phyloP scores from a whole-genome alignment of 2,888 invertebrate species.

The Philereme vetulata region DNA sequence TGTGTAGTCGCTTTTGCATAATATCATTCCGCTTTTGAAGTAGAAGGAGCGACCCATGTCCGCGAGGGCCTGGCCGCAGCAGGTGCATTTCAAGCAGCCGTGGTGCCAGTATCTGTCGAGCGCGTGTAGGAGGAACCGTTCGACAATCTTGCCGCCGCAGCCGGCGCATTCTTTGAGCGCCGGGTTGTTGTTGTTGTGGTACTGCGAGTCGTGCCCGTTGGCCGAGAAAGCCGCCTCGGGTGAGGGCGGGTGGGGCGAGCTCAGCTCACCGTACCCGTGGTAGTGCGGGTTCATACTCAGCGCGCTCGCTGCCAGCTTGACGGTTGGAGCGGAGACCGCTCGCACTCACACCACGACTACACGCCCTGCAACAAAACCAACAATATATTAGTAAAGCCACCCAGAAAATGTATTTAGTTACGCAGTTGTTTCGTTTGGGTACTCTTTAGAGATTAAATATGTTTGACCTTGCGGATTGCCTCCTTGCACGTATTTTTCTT shows the following conservation, averaged over 20 bases:
- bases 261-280: constrained; percentile 92
- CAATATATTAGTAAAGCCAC: constrained; percentile 11
- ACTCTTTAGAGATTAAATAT: constrained; percentile 16
- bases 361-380: constrained; percentile 70
- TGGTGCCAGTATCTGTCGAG: constrained; percentile 98
- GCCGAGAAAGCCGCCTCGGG: constrained; percentile 88
- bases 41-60: constrained; percentile 97
- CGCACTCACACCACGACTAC: constrained; percentile 78
- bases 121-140: constrained; percentile 95
- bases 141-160: constrained; percentile 95
- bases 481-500: constrained; percentile 25
- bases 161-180: constrained; percentile 93
- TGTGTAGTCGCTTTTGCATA: constrained; percentile 97
- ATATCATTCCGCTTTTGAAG: constrained; percentile 96
- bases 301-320: constrained; percentile 94
- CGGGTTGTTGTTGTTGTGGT: constrained; percentile 85
- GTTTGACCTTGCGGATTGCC: constrained; percentile 27
- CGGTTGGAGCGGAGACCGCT: constrained; percentile 85
- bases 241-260: constrained; percentile 90
- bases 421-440: not conserved
- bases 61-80: constrained; percentile 94
- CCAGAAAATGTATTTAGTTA: constrained; percentile 3
- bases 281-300: constrained; percentile 96
- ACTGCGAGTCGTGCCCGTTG: constrained; percentile 83
- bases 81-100: constrained; percentile 96